phyloP scores from a whole-genome alignment of 2,113 vertebrate genomes.

The Thunnus maccoyii region DNA sequence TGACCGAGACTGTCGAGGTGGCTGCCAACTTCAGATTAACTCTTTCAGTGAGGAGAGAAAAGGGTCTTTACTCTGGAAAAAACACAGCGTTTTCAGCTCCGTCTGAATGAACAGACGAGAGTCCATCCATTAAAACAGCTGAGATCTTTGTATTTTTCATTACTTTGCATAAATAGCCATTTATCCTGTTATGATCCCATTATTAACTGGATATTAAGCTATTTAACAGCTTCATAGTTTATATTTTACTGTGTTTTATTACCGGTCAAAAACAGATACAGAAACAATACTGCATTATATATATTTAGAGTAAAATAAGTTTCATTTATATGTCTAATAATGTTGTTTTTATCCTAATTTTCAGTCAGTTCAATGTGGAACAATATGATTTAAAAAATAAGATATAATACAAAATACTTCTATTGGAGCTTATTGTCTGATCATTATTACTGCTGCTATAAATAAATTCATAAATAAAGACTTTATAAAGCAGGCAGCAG shows the following conservation, averaged over 20 bases:
- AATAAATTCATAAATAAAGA: background rate
- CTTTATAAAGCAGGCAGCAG: background rate
- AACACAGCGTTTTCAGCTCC: conserved; percentile 14
- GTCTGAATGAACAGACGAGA: conserved; percentile 17
- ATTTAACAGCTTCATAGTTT: background rate
- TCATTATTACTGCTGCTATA: too few species aligned
- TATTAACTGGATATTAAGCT: too few species aligned
- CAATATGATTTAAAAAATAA: too few species aligned
- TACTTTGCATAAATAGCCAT: background rate
- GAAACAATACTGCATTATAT: background rate
- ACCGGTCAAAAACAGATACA: background rate
- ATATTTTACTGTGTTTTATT: background rate
- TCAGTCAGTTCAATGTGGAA: background rate
- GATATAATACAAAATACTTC: too few species aligned
- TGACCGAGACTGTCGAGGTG: conserved; percentile 70
- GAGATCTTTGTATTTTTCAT: background rate
- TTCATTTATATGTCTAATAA: background rate
- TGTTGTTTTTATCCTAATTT: background rate
- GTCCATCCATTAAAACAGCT: conserved; percentile 5
- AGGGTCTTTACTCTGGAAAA: conserved; percentile 45
- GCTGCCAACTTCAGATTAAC: conserved; percentile 84
- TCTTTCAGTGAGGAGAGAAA: conserved; percentile 76
- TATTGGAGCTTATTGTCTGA: too few species aligned
- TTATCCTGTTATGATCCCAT: background rate
- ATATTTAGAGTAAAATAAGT: background rate